Percentiles rank a stretch among this genome's conserved stretches.
Evolutionary conservation across 2,797 vertebrate genomes (phyloP).

Genomic region (Graptemys geographica): DNA sequence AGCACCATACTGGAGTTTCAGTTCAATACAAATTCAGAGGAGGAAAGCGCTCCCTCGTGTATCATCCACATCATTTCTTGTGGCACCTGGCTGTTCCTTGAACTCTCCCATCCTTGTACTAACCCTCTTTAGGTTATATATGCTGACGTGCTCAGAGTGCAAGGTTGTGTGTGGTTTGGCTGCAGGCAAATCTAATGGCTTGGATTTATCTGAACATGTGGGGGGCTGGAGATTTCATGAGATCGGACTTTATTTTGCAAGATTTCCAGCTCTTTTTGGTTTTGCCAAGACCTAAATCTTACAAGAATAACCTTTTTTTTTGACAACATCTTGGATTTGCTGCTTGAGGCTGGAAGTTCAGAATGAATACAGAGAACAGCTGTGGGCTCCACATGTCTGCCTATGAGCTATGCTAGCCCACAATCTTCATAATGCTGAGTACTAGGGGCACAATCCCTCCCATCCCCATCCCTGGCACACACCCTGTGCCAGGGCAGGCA

Average conservation of each 20-base stretch:
- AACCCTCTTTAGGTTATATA: neutral
- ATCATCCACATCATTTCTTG: neutral
- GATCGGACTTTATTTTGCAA: neutral
- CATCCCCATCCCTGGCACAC: neutral
- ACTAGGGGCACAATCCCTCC: neutral
- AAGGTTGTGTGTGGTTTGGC: neutral
- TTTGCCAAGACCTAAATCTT: neutral
- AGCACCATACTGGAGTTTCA: fast-evolving
- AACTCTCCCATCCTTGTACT: neutral
- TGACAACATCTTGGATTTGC: neutral
- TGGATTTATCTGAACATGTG: neutral
- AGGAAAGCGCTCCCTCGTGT: neutral
- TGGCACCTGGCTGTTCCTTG: neutral
- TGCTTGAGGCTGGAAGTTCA: neutral
- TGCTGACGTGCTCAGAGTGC: neutral
- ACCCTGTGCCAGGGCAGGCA: neutral
- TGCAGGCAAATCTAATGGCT: neutral
- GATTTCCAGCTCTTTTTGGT: neutral
- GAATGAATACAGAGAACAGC: neutral
- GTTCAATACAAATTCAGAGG: neutral
- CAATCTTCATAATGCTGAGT: neutral
- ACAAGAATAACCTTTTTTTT: neutral
- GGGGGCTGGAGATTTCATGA: neutral
- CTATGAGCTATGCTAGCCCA: neutral
- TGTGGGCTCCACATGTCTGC: neutral